Percentiles rank a stretch among this genome's conserved stretches.
These are phyloP conservation scores for Hermodice carunculata DNA, from an alignment of 2,888 invertebrate genomes.

Conservation along the genomic window DNA sequence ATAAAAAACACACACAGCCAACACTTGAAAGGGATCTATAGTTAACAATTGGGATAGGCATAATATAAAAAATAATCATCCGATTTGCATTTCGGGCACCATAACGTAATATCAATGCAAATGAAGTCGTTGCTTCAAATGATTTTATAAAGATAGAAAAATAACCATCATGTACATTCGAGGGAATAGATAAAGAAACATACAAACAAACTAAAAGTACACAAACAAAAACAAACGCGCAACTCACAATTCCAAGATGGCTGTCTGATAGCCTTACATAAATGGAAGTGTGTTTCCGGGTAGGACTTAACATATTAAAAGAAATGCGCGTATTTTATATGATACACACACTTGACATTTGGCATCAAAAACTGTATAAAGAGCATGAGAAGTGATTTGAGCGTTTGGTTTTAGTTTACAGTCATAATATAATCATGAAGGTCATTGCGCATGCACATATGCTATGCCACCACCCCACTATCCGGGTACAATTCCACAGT, in stretches of 20 bases:
- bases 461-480: slow-evolving; percentile 27
- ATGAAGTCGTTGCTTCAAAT: slow-evolving; percentile 17
- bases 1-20: too few relatives aligned
- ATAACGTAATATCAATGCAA: slow-evolving; percentile 6
- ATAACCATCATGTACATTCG: slow-evolving; percentile 22
- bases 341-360: slow-evolving; percentile 25
- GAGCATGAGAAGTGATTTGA: slow-evolving; percentile 22
- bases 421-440: background rate
- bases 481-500: slow-evolving; percentile 26
- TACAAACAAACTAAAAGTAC: too few relatives aligned
- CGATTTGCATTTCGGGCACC: slow-evolving; percentile 4
- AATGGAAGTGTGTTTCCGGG: slow-evolving; percentile 13
- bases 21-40: too few relatives aligned
- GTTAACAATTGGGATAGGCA: too few relatives aligned
- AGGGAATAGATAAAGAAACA: slow-evolving; percentile 22
- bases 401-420: slow-evolving; percentile 23
- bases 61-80: too few relatives aligned
- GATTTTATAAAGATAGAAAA: slow-evolving; percentile 28
- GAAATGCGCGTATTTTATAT: slow-evolving; percentile 19
- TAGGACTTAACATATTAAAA: background rate
- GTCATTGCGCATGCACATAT: too few relatives aligned
- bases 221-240: slow-evolving; percentile 20
- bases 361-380: slow-evolving; percentile 26
- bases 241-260: slow-evolving; percentile 17
- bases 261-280: slow-evolving; percentile 14